These are phyloP conservation scores for Amyelois transitella DNA, from an alignment of 1,140 invertebrate genomes.

Conservation along the genomic window DNA sequence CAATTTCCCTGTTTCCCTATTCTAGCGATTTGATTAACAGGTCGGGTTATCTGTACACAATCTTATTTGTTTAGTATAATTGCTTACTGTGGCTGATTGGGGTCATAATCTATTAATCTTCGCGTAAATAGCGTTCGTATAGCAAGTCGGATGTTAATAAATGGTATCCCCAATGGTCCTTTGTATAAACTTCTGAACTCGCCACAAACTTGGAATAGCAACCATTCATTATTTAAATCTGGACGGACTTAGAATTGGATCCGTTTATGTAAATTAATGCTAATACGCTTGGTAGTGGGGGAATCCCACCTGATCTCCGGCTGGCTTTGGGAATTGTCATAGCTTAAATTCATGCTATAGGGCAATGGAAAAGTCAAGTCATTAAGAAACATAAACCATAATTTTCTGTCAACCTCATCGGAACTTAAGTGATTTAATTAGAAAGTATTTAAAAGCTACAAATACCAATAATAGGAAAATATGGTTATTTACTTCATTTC, in stretches of 20 bases:
- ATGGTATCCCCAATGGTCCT: constrained; percentile 26
- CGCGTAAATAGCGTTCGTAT: constrained; percentile 17
- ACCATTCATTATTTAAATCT: constrained; percentile 51
- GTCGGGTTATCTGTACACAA: not conserved
- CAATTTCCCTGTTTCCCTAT: not conserved
- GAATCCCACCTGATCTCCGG: not conserved
- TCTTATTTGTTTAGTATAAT: not conserved
- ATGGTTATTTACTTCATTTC: no score
- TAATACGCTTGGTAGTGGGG: constrained; percentile 26
- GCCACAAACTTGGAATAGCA: constrained; percentile 23
- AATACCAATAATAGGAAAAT: no score
- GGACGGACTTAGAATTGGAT: constrained; percentile 36
- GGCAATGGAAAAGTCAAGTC: not conserved
- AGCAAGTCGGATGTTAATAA: constrained; percentile 23
- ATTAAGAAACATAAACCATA: no score
- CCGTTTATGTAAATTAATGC: constrained; percentile 50
- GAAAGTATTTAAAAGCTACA: no score
- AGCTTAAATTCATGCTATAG: not conserved
- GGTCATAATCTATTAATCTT: constrained; percentile 40
- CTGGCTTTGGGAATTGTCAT: not conserved
- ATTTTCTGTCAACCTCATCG: no score
- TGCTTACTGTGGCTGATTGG: constrained; percentile 18
- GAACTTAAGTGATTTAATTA: no score
- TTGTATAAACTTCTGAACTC: constrained; percentile 22
- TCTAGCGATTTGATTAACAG: not conserved